These are phyloP conservation scores for Silurus lanzhouensis DNA, from an alignment of 2,797 vertebrate species.

Conservation along the genomic window DNA sequence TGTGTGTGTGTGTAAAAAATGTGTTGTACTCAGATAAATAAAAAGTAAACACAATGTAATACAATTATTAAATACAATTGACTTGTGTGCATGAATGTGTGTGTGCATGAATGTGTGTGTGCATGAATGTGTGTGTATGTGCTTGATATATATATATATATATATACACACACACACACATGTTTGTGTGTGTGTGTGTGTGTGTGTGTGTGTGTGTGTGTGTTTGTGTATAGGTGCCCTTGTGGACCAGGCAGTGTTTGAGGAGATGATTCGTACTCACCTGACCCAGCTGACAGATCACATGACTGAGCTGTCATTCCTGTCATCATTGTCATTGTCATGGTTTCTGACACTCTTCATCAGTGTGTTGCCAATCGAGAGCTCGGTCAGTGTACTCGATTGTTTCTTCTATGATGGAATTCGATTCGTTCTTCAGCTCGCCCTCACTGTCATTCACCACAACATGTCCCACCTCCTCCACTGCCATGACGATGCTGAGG, in stretches of 20 bases:
- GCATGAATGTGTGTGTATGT: neutral
- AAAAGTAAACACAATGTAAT: too few species aligned
- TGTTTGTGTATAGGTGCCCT: conserved; percentile 81
- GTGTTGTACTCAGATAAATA: too few species aligned
- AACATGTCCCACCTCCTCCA: conserved; percentile 90
- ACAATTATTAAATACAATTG: too few species aligned
- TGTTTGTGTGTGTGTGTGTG: neutral
- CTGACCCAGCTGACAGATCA: conserved; percentile 93
- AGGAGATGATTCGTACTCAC: conserved; percentile 91
- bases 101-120: neutral
- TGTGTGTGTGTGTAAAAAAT: conserved; percentile 62
- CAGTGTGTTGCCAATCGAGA: conserved; percentile 94
- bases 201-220: neutral
- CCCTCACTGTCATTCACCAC: conserved; percentile 89
- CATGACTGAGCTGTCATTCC: conserved; percentile 95
- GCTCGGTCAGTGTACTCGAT: conserved; percentile 95
- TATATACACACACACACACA: too few species aligned
- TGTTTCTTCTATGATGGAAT: conserved; percentile 98
- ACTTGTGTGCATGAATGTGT: neutral
- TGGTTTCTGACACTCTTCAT: conserved; percentile 99
- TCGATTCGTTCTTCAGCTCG: conserved; percentile 92
- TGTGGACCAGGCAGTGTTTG: conserved; percentile 98
- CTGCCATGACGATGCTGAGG: conserved; percentile 94
- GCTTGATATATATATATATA: too few species aligned
- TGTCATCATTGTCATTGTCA: conserved; percentile 94